These are phyloP conservation scores for Leuciscus idus DNA, from an alignment of 2,113 vertebrate genomes.

Conservation along the genomic window DNA sequence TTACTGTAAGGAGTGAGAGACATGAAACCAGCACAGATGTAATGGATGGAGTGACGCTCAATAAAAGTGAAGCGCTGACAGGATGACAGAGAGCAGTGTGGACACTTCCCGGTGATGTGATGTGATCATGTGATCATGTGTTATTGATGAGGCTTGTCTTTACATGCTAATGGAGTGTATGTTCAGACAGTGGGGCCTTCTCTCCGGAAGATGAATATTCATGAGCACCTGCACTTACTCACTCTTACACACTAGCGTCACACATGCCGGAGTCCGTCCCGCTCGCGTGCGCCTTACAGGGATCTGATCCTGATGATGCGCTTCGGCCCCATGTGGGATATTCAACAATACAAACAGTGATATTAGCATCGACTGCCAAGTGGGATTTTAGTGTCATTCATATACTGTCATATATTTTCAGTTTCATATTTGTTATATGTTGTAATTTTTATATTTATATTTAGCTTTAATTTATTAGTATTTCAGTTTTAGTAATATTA, in stretches of 20 bases:
- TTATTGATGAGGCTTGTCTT: background rate
- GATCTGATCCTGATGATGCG: background rate
- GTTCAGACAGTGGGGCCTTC: slow-evolving; percentile 44
- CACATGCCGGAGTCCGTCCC: background rate
- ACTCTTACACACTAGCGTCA: slow-evolving; percentile 21
- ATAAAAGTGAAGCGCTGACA: background rate
- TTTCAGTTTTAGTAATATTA: too few species aligned
- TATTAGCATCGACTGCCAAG: background rate
- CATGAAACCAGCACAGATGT: background rate
- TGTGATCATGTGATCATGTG: background rate
- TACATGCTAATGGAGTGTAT: slow-evolving; percentile 25
- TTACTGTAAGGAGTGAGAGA: background rate
- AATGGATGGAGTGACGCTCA: background rate
- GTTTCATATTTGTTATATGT: background rate
- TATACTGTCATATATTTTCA: background rate
- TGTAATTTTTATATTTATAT: background rate
- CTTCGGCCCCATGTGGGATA: background rate
- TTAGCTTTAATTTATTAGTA: too few species aligned
- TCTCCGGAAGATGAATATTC: slow-evolving; percentile 53
- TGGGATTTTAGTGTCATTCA: background rate
- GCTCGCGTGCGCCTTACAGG: background rate
- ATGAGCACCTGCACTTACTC: slow-evolving; percentile 56
- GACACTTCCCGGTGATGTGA: background rate
- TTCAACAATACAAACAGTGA: background rate
- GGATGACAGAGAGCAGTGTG: background rate